These are phyloP conservation scores for Cuniculus paca DNA, from an alignment of 2,797 vertebrate genomes.

Conservation along the genomic window DNA sequence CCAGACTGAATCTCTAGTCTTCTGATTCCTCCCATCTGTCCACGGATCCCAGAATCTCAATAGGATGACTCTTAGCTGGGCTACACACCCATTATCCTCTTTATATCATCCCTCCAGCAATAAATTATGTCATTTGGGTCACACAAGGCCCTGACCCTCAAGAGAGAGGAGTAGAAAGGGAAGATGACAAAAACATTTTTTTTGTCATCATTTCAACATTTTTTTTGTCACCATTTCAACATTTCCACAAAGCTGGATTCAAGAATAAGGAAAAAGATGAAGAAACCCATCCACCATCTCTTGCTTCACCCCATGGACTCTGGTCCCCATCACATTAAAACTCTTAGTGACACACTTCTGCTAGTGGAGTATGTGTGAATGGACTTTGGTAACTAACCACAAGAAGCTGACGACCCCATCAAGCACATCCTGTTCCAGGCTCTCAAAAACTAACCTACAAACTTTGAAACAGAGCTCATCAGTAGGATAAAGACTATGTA, in stretches of 20 bases:
- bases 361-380: neutral
- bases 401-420: neutral
- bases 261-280: neutral
- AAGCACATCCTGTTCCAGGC: neutral
- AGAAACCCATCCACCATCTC: neutral
- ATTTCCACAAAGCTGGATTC: neutral
- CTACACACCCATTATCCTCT: neutral
- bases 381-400: neutral
- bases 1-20: neutral
- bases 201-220: too few species aligned
- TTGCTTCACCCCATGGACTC: neutral
- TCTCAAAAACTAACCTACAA: slow-evolving; percentile 20
- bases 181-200: neutral
- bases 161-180: neutral
- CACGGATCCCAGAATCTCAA: neutral
- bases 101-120: neutral
- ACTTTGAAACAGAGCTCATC: neutral
- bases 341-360: neutral
- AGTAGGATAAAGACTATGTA: neutral
- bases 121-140: neutral
- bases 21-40: neutral
- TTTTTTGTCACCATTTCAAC: too few species aligned
- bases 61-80: neutral
- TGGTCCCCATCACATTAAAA: neutral
- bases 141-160: neutral